These are phyloP conservation scores for Laspeyria flexula DNA, from an alignment of 2,888 invertebrate species.

Conservation along the genomic window DNA sequence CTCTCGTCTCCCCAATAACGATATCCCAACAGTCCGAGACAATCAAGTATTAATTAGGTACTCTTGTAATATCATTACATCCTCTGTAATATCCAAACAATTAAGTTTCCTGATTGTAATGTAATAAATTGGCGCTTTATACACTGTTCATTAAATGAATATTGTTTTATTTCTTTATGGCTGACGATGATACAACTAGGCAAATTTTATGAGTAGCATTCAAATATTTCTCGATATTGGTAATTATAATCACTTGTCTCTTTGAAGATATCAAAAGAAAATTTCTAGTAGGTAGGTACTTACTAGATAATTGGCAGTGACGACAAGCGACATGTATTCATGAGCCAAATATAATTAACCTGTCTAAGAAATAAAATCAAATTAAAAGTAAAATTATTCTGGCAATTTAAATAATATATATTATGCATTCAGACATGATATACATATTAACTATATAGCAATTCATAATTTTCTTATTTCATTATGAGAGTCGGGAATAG, in stretches of 20 bases:
- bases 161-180: background rate
- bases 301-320: conserved; percentile 32
- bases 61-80: background rate
- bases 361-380: background rate
- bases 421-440: too few species aligned
- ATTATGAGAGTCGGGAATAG: too few species aligned
- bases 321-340: background rate
- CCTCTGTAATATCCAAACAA: background rate
- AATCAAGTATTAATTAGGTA: background rate
- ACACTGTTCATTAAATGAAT: background rate
- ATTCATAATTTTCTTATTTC: too few species aligned
- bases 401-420: too few species aligned
- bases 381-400: too few species aligned
- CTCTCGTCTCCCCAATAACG: conserved; percentile 20
- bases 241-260: background rate
- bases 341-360: conserved; percentile 2
- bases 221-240: background rate
- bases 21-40: conserved; percentile 22
- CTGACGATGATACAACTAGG: background rate
- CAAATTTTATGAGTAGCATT: too few species aligned
- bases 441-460: too few species aligned
- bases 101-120: conserved; percentile 6
- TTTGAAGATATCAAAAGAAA: too few species aligned
- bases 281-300: too few species aligned
- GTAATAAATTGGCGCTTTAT: background rate